These are phyloP conservation scores for Leptodactylus fuscus DNA, from an alignment of 2,113 vertebrate genomes.

Conservation along the genomic window DNA sequence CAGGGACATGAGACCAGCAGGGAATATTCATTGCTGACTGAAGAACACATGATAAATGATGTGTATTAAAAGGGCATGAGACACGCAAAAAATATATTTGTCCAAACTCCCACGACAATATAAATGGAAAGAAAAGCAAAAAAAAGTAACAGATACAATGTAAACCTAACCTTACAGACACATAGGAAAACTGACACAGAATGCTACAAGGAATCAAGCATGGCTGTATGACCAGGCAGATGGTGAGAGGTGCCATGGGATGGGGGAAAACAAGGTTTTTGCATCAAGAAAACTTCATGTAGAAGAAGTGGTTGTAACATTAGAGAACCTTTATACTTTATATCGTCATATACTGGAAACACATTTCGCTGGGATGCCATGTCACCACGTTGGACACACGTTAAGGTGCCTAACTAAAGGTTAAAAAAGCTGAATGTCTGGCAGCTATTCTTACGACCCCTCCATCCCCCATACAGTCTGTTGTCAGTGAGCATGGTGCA, in stretches of 20 bases:
- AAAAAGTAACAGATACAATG: neutral
- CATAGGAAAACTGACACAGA: neutral
- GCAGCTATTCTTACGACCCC: no score
- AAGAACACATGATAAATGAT: conserved; percentile 47
- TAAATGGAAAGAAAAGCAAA: conserved; percentile 16
- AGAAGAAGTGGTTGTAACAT: no score
- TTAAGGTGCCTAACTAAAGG: no score
- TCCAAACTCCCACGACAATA: conserved; percentile 35
- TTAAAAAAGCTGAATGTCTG: no score
- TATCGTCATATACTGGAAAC: no score
- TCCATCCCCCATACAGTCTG: no score
- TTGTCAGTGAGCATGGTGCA: no score
- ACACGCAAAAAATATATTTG: conserved; percentile 24
- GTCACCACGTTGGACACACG: no score
- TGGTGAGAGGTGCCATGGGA: neutral
- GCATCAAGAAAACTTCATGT: no score
- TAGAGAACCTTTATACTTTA: no score
- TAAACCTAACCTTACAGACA: neutral
- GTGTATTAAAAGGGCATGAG: conserved; percentile 49
- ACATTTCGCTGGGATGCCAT: no score
- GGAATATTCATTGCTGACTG: conserved; percentile 49
- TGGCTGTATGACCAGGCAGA: neutral
- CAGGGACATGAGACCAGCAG: conserved; percentile 56
- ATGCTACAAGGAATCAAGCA: neutral
- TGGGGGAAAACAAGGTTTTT: neutral